phyloP scores from a whole-genome alignment of 2,797 vertebrate genomes.

The Cossypha polioptera region DNA sequence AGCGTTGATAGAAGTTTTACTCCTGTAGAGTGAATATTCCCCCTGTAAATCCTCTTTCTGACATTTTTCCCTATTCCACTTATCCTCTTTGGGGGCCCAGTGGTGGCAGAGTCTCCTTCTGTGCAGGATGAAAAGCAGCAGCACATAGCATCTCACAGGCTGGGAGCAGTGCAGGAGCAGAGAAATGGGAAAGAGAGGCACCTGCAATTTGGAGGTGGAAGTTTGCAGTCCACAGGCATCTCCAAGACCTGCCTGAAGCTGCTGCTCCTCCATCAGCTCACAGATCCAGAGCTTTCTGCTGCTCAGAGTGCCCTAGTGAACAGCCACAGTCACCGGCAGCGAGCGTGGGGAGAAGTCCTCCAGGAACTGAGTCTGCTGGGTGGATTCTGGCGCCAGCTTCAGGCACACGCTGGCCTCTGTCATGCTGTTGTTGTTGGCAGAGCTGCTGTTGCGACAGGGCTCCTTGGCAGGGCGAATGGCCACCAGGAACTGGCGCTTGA shows the following conservation, averaged over 20 bases:
- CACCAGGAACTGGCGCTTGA: slow-evolving; percentile 81
- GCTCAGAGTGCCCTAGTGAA: slow-evolving; percentile 46
- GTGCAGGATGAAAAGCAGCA: not conserved
- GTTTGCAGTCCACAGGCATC: not conserved
- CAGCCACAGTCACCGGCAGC: slow-evolving; percentile 69
- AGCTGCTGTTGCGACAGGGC: slow-evolving; percentile 67
- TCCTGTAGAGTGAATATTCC: not conserved
- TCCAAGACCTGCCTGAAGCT: not conserved
- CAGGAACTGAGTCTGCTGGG: slow-evolving; percentile 71
- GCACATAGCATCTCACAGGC: not conserved
- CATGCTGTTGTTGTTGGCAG: slow-evolving; percentile 66
- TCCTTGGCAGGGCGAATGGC: slow-evolving; percentile 74
- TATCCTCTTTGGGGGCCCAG: not conserved
- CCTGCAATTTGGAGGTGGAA: not conserved
- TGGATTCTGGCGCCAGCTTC: slow-evolving; percentile 72
- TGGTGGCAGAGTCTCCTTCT: not conserved
- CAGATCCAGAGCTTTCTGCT: not conserved
- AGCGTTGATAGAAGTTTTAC: not conserved
- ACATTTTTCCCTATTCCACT: not conserved
- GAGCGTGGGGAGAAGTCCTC: slow-evolving; percentile 65
- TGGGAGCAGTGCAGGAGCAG: not conserved
- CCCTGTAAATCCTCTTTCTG: not conserved
- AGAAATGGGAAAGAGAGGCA: not conserved
- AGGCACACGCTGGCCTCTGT: slow-evolving; percentile 77
- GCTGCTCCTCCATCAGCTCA: not conserved